Base-by-base conservation (phyloP, 2,888 invertebrate species). In the Drosophila longiperda region DNA sequence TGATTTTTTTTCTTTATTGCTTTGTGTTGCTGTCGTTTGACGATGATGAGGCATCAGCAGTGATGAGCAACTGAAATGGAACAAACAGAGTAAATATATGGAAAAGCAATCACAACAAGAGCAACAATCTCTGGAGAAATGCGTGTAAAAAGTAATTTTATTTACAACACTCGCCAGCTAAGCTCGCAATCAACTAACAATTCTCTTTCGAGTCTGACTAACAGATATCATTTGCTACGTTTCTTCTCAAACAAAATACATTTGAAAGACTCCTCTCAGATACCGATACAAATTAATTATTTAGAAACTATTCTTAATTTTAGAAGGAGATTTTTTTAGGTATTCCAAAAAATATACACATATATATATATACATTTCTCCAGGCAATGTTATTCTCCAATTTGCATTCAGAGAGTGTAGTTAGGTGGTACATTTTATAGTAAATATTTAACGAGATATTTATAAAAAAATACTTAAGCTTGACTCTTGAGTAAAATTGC, bases 31-130 rank as follows among this genome's bases (percentile, higher is more conserved):
- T 36, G 55, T 38, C 48, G 53, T n/a, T 20, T 8, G 36, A 26
- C n/a, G 52, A 26, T 57, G 61, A 52, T 55, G 55, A 12, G 55
- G 26, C 69, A 59, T 29, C 50, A 54, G 67, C 57, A 45, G 20
- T 36, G 63, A 61, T 57, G 65, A 78, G 64, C 68, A 55, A 65
- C 60, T 59, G 59, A 59, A 60, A 54, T 49, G 64, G 45, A 4
- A 52, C 36, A 29, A 58, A 58, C 48, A 48, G 54, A 49, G 54
- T 48, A 63, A 53, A 63, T 53, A 66, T 48, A 50, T 32, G 50
- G 29, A 40, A 49, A 67, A 64, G 55, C 50, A 55, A 67, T 64
- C 54, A 64, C 15, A 70, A 32, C 20, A 67, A n/a, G 53, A 68
- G 36, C 45, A 62, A 33, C 29, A 23, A n/a, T 45, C 45, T 15